A percentile compares a stretch with the other conserved stretches of the same genome.
These are phyloP conservation scores for Oplegnathus fasciatus DNA, from an alignment of 2,113 vertebrate species.

Conservation along the genomic window DNA sequence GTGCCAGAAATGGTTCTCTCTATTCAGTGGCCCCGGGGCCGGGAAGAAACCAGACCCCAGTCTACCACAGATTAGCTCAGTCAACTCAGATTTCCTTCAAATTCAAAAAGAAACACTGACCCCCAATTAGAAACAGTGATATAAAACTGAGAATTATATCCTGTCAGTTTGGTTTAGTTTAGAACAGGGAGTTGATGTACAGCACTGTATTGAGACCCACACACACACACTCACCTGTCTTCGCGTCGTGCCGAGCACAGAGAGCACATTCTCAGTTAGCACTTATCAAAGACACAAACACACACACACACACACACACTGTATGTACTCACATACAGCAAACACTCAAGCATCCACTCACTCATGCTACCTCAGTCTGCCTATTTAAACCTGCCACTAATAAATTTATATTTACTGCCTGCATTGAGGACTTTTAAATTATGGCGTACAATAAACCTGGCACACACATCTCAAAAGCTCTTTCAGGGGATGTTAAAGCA, in stretches of 20 bases:
- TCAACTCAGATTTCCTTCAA: slow-evolving; percentile 90
- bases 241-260: slow-evolving; percentile 85
- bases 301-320: slow-evolving; percentile 39
- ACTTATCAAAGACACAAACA: slow-evolving; percentile 83
- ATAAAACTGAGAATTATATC: slow-evolving; percentile 91
- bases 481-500: slow-evolving; percentile 86
- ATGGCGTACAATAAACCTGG: slow-evolving; percentile 88
- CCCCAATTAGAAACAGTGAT: slow-evolving; percentile 91
- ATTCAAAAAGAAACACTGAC: slow-evolving; percentile 90
- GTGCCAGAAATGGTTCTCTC: slow-evolving; percentile 20
- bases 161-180: slow-evolving; percentile 90
- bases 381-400: slow-evolving; percentile 84
- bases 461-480: slow-evolving; percentile 84
- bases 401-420: slow-evolving; percentile 88
- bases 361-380: slow-evolving; percentile 75
- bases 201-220: slow-evolving; percentile 39
- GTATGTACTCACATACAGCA: slow-evolving; percentile 52
- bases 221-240: slow-evolving; percentile 33
- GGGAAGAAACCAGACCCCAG: slow-evolving; percentile 23
- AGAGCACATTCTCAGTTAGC: slow-evolving; percentile 83
- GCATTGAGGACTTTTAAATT: slow-evolving; percentile 95
- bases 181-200: slow-evolving; percentile 83
- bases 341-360: slow-evolving; percentile 78
- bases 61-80: slow-evolving; percentile 32
- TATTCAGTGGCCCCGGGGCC: neutral